Evolutionary conservation across 2,888 invertebrate genomes (phyloP), one percentile per base, ranked within the genome.

Genomic region (Hanleya hanleyi): DNA sequence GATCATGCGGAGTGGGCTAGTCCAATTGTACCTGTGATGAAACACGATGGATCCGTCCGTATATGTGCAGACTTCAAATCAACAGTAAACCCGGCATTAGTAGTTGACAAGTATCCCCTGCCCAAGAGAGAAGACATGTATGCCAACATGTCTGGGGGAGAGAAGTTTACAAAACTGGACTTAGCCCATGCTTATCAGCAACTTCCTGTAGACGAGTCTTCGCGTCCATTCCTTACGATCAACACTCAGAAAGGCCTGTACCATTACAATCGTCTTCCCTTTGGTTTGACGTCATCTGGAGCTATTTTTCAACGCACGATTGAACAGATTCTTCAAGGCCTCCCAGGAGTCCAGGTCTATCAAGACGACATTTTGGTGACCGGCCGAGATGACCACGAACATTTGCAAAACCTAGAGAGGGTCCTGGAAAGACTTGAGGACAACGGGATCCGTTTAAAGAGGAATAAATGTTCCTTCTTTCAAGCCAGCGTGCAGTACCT

Each of bases 11-110:
- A 82, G 0, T 84, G 80, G 82, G 83, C 81, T 2, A 79, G 83
- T 33, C 82, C 83, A 1, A 79, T 83, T 22, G 79, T 84, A 1
- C 77, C 78, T 22, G 78, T 84, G 7, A 64, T 75, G 1, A 84
- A 84, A 69, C 62, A 74, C 22, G 69, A 76, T 50, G 76, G 77
- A n/a, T 50, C 69, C 22, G 79, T 33, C 35, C 15, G 69, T 12
- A 64, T 79, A 36, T 79, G 78, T 71, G 70, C 75, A 0, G 78
- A 78, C 65, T 78, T 71, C 22, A 75, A 71, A 26, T 29, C 76
- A 9, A 69, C 78, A 1, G 37, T 78, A 4, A 78, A 78, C 49
- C 71, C 61, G 18, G n/a, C 18, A 2, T 18, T 74, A 15, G 47
- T 37, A 3, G 62, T 61, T 0, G 75, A 79, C 33, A 32, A 65